phyloP scores from a whole-genome alignment of 2,888 invertebrate genomes.

The Trilocha varians region DNA sequence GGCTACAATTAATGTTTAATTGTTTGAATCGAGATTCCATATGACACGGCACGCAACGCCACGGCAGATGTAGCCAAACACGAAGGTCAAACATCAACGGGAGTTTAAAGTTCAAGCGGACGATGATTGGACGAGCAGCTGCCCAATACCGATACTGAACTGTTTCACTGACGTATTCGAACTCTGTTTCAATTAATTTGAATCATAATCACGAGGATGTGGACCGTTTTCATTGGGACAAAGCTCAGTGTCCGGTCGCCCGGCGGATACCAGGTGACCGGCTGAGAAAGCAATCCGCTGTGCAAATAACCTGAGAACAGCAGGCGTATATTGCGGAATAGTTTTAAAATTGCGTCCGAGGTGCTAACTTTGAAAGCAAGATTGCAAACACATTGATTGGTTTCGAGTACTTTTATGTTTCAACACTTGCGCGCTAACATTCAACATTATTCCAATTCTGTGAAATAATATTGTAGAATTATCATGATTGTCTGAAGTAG shows the following conservation, averaged over 20 bases:
- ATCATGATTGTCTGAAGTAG: too few relatives aligned
- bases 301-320: slow-evolving; percentile 3
- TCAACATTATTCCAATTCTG: too few relatives aligned
- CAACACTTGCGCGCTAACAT: too few relatives aligned
- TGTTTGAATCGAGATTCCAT: not conserved
- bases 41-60: not conserved
- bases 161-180: slow-evolving; percentile 2
- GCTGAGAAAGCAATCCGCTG: slow-evolving; percentile 21
- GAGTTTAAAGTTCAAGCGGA: slow-evolving; percentile 3
- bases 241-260: slow-evolving; percentile 23
- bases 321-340: slow-evolving; percentile 2
- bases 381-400: not conserved
- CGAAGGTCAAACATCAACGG: not conserved
- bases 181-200: slow-evolving; percentile 18
- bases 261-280: slow-evolving; percentile 17
- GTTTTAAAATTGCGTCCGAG: not conserved
- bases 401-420: too few relatives aligned
- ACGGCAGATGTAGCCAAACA: not conserved
- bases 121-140: slow-evolving; percentile 2
- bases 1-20: not conserved
- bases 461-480: too few relatives aligned
- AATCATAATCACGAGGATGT: slow-evolving; percentile 26
- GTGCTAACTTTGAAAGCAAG: not conserved
- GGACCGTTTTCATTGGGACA: slow-evolving; percentile 20
- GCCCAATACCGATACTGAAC: not conserved